Conservation (phyloP, 2,888 invertebrate species). For the Harpalus rufipes region DNA sequence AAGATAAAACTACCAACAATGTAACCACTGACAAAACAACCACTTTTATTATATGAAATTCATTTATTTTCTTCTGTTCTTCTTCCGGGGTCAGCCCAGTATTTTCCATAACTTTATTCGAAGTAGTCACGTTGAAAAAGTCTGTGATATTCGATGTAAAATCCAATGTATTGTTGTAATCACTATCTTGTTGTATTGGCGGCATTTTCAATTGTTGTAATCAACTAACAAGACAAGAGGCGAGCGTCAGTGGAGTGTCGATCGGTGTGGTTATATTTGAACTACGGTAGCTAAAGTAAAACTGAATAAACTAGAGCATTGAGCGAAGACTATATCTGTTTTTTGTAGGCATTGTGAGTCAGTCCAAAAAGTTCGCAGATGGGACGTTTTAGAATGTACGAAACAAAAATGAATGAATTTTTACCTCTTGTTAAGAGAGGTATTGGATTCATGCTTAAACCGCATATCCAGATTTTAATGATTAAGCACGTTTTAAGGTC, state of each 20-base stretch:
- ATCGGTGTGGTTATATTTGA: constrained; percentile 21
- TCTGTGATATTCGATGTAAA: background rate
- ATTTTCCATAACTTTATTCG: constrained; percentile 19
- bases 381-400: background rate
- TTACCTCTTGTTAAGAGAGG: no score
- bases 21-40: constrained; percentile 64
- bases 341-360: background rate
- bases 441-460: no score
- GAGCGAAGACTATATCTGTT: constrained; percentile 13
- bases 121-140: background rate
- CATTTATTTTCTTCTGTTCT: constrained; percentile 55
- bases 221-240: background rate
- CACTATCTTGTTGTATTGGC: constrained; percentile 3
- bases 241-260: background rate
- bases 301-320: constrained; percentile 20
- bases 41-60: constrained; percentile 67
- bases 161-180: constrained; percentile 18
- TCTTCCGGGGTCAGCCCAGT: constrained; percentile 48
- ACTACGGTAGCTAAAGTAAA: background rate
- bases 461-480: no score
- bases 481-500: no score
- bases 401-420: background rate
- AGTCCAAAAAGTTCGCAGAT: background rate
- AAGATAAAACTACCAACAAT: constrained; percentile 50
- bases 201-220: constrained; percentile 25